Evolutionary conservation across 35 echinoderm and acorn worm genomes (phyloP).

Genomic region (Strongylocentrotus purpuratus): DNA sequence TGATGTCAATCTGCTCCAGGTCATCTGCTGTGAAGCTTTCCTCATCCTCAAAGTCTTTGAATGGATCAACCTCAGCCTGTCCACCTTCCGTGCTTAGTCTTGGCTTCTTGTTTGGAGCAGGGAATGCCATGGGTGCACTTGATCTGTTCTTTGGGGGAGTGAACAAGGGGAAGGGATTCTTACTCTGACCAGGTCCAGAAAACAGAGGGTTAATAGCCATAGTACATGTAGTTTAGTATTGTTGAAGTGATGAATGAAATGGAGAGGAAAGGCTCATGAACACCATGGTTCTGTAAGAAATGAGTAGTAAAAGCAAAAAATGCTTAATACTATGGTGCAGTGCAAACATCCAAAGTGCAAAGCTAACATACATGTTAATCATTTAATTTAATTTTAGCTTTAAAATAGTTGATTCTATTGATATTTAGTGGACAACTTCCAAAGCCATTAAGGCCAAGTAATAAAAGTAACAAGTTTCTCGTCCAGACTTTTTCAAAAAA

Average conservation of each 20-base stretch:
- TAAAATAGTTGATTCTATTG: no score
- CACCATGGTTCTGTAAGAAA: slow-evolving; percentile 10
- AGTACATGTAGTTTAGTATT: not conserved
- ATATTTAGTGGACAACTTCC: no score
- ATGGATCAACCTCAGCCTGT: slow-evolving; percentile 66
- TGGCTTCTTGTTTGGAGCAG: slow-evolving; percentile 73
- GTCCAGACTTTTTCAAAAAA: no score
- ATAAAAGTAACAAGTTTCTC: no score
- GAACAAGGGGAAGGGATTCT: slow-evolving; percentile 33
- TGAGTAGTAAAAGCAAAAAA: not conserved
- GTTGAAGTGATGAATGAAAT: slow-evolving; percentile 28
- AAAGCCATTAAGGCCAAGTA: no score
- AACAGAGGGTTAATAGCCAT: slow-evolving; percentile 92
- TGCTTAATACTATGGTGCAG: not conserved
- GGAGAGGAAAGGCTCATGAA: slow-evolving; percentile 1
- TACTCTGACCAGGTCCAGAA: slow-evolving; percentile 66
- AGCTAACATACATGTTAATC: not conserved
- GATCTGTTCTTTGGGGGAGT: slow-evolving; percentile 28
- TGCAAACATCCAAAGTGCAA: not conserved
- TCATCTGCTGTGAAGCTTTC: slow-evolving; percentile 88
- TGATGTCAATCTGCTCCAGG: slow-evolving; percentile 70
- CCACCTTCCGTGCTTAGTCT: slow-evolving; percentile 40
- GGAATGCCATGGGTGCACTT: slow-evolving; percentile 16
- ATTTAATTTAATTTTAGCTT: no score
- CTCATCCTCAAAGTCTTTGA: slow-evolving; percentile 78